Percentiles rank a stretch among this genome's conserved stretches.
phyloP scores from a whole-genome alignment of 2,797 vertebrate species.

The Sparidentex hasta region DNA sequence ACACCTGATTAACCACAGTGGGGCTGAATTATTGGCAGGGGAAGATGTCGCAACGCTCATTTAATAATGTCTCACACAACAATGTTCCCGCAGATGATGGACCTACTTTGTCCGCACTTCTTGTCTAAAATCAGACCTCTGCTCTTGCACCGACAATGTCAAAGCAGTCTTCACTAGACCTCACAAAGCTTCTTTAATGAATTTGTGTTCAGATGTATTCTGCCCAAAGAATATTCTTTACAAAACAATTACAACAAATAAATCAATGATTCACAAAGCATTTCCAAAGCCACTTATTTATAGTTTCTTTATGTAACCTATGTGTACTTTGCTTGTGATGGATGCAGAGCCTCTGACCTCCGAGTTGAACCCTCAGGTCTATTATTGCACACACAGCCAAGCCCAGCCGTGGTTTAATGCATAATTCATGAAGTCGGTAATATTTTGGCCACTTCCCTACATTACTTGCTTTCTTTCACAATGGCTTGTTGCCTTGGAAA shows the following conservation, averaged over 20 bases:
- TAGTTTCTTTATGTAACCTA: conserved; percentile 16
- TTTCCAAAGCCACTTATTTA: conserved; percentile 4
- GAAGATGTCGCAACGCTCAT: conserved; percentile 38
- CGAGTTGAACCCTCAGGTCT: conserved; percentile 40
- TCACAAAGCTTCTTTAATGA: background rate
- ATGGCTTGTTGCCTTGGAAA: conserved; percentile 33
- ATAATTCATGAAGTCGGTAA: conserved; percentile 46
- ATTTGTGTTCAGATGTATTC: background rate
- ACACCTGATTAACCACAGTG: conserved; percentile 69
- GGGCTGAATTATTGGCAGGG: conserved; percentile 48
- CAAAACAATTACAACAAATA: conserved; percentile 1
- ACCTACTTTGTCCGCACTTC: conserved; percentile 29
- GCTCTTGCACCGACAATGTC: background rate
- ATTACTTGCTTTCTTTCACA: conserved; percentile 26
- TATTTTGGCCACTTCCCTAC: conserved; percentile 26
- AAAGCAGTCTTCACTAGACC: background rate
- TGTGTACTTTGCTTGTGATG: conserved; percentile 19
- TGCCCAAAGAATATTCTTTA: background rate
- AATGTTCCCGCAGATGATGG: conserved; percentile 20
- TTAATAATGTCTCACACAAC: conserved; percentile 49
- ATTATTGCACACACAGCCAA: conserved; percentile 46
- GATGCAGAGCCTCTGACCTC: conserved; percentile 37
- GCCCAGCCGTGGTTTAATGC: conserved; percentile 21
- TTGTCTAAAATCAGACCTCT: conserved; percentile 30
- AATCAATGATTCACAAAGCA: background rate